Evolutionary conservation across 2,797 vertebrate genomes (phyloP).

Genomic region (Mormyrops attenuatus): DNA sequence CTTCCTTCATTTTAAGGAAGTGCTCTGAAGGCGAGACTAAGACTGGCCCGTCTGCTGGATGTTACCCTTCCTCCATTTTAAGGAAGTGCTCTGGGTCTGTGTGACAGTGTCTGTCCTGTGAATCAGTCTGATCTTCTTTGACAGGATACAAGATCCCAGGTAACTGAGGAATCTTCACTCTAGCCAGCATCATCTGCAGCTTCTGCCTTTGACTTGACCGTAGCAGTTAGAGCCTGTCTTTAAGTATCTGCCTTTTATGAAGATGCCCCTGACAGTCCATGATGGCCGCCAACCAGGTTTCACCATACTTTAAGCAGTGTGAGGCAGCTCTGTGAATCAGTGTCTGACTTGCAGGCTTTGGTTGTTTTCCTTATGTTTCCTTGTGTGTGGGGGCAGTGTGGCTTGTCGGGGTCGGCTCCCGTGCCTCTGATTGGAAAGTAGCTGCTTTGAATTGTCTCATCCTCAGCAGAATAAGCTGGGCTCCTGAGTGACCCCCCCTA

Average conservation of each 20-base stretch:
- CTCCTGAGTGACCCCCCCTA: neutral
- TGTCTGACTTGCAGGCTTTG: neutral
- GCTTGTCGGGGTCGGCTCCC: neutral
- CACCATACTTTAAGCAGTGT: neutral
- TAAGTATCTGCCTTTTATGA: neutral
- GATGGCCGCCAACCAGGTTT: neutral
- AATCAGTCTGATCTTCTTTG: neutral
- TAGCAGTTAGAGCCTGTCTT: neutral
- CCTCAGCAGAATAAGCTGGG: neutral
- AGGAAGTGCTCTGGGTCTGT: neutral
- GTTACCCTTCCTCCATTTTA: neutral
- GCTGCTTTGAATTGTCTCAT: neutral
- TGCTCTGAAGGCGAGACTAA: slow-evolving; percentile 43
- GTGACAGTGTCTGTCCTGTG: neutral
- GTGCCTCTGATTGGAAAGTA: neutral
- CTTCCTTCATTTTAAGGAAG: slow-evolving; percentile 10
- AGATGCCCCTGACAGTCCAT: neutral
- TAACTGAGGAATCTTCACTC: neutral
- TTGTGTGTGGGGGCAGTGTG: neutral
- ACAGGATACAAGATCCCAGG: neutral
- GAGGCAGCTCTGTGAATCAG: neutral
- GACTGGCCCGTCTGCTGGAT: neutral
- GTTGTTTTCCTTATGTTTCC: neutral
- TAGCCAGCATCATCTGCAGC: neutral
- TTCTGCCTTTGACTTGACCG: neutral